phyloP scores from a whole-genome alignment of 2,113 vertebrate species.

The Eubucco bourcierii region DNA sequence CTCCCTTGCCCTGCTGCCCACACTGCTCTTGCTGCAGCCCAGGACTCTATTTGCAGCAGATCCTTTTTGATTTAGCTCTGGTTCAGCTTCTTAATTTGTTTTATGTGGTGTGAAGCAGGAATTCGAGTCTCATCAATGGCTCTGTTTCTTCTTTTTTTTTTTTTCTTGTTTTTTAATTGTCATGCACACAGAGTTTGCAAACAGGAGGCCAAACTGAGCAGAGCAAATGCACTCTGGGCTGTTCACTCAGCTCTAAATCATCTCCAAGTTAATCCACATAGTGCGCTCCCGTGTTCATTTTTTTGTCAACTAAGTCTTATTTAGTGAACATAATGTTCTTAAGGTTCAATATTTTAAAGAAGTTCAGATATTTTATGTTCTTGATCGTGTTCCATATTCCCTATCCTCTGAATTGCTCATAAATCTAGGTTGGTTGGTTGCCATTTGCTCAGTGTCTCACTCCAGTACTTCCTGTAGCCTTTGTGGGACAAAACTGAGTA shows the following conservation, averaged over 20 bases:
- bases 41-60: background rate
- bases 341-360: slow-evolving; percentile 18
- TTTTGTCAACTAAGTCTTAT: slow-evolving; percentile 9
- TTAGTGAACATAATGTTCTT: slow-evolving; percentile 28
- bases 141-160: background rate
- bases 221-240: background rate
- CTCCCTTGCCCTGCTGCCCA: no score
- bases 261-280: background rate
- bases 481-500: background rate
- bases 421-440: background rate
- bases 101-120: accelerated
- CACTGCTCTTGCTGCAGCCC: no score
- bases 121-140: background rate
- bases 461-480: background rate
- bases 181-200: background rate
- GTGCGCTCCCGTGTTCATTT: background rate
- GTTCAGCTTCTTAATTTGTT: background rate
- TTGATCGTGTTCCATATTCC: background rate
- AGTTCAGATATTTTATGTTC: slow-evolving; percentile 23
- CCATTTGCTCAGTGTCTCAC: background rate
- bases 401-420: background rate
- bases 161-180: background rate
- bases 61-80: background rate
- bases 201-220: background rate
- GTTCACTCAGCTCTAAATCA: background rate